Evolutionary conservation across 2,113 vertebrate genomes (phyloP).

Genomic region (Danio rerio): GRCz12tu NC_133193.1:5291501-5292000

Average conservation of each 20-base stretch:
- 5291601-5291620: no score
- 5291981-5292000: no score
- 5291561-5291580: no score
- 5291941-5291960: no score
- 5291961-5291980: no score
- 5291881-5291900: no score
- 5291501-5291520: no score
- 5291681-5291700: neutral
- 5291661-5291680: neutral
- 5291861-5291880: neutral
- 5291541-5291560: no score
- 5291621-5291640: neutral
- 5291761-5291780: slow-evolving; percentile 36
- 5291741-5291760: neutral
- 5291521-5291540: no score
- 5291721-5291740: slow-evolving; percentile 2
- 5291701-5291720: neutral
- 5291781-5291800: slow-evolving; percentile 38
- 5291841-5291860: neutral
- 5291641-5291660: neutral
- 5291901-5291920: no score
- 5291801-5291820: slow-evolving; percentile 24
- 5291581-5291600: no score
- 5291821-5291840: slow-evolving; percentile 37
- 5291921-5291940: no score